These are phyloP conservation scores for Hassar affinis DNA, from an alignment of 2,113 vertebrate species.

Conservation along the genomic window DNA sequence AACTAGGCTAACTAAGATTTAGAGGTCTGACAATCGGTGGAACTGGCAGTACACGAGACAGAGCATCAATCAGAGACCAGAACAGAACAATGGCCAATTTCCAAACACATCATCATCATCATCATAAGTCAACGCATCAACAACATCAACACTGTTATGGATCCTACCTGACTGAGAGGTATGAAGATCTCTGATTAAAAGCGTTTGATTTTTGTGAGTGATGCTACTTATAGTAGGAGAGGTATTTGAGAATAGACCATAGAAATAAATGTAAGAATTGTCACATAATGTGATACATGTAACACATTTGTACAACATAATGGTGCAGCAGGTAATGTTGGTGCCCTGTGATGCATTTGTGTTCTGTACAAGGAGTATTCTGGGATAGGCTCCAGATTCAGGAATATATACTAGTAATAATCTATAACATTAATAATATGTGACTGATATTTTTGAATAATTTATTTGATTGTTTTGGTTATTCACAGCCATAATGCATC, in stretches of 20 bases:
- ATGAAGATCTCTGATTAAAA: slow-evolving; percentile 22
- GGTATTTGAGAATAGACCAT: neutral
- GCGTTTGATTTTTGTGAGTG: neutral
- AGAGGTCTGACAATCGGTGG: neutral
- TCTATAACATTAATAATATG: neutral
- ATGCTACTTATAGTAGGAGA: neutral
- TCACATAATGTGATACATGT: neutral
- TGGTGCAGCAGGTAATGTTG: neutral
- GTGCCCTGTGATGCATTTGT: neutral
- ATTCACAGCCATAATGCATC: slow-evolving; percentile 53
- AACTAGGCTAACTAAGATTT: neutral
- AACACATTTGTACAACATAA: neutral
- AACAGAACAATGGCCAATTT: slow-evolving; percentile 44
- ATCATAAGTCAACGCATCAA: slow-evolving; percentile 52
- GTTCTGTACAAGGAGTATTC: neutral
- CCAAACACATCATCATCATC: slow-evolving; percentile 13
- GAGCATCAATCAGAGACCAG: slow-evolving; percentile 37
- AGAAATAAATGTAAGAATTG: neutral
- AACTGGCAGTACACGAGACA: neutral
- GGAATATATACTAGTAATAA: neutral
- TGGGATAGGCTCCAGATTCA: neutral
- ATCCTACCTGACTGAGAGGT: slow-evolving; percentile 53
- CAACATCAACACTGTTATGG: slow-evolving; percentile 40
- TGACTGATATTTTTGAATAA: neutral
- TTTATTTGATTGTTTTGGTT: slow-evolving; percentile 20